Evolutionary conservation across 2,888 invertebrate genomes (phyloP), one percentile per base, ranked within the genome.

Genomic region (Cataglyphis livida): DNA sequence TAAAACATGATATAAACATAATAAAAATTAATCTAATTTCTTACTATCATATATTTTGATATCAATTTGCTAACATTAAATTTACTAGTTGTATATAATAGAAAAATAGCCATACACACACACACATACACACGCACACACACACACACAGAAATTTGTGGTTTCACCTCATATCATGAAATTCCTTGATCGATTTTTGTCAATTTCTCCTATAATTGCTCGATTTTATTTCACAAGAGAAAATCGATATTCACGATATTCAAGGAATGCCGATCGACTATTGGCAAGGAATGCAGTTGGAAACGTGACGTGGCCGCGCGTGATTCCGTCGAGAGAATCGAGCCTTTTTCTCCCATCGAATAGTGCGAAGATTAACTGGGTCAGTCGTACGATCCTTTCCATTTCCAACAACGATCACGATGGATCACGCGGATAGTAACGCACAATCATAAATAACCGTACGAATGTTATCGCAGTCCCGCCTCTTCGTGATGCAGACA

Each of bases 361-460:
- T 21, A 32, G 28, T 18, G 44, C 48, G n/a, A 12, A 32, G 12
- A n/a, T 48, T 68, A 51, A 68, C n/a, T 51, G 15, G 51, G 68
- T 51, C 48, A 68, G 9, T 44, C 41, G 41, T 65, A 51, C 32
- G n/a, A 51, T 68, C 48, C 32, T 68, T 68, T 51, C 48, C 48
- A 68, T 68, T 68, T 32, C 12, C 32, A n/a, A 68, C n/a, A n/a
- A 48, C 3, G 28, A 32, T 51, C 28, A 32, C 12, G 7, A 21
- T 28, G 28, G 28, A 28, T 28, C 28, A 28, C 10, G 44, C 28
- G 28, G 12, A 6, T 48, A 48, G 18, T 28, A 48, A 48, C 12
- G 10, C 12, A 38, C 28, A 28, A 48, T 10, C 15, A 32, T 68
- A 51, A 25, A 65, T 44, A 41, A 41, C n/a, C 10, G 28, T 62